Conservation (phyloP, 2,888 invertebrate genomes). For the Oscheius sp. region DNA sequence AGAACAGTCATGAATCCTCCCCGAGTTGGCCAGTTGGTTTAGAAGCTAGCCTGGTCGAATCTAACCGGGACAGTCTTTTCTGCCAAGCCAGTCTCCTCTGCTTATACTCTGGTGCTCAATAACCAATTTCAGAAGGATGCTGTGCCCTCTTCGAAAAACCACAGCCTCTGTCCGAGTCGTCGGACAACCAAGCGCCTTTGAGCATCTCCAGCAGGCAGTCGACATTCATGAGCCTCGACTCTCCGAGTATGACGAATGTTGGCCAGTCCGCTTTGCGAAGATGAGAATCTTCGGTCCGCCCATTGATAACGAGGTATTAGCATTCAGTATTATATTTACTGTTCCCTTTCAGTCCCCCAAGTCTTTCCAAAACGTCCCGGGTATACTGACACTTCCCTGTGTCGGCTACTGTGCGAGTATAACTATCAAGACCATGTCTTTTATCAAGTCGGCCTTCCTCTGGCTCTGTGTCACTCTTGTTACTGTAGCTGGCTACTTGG, state of each 20-base stretch:
- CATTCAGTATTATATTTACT: not conserved
- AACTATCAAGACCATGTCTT: conserved; percentile 1
- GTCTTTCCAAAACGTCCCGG: conserved; percentile 27
- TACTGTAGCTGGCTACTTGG: conserved; percentile 52
- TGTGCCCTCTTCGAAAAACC: conserved; percentile 51
- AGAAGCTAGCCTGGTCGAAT: too few relatives aligned
- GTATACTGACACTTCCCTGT: conserved; percentile 22
- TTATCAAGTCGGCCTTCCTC: conserved; percentile 10
- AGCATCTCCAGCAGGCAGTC: conserved; percentile 55
- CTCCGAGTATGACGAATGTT: conserved; percentile 70
- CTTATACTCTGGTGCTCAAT: not conserved
- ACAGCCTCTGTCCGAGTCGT: conserved; percentile 47
- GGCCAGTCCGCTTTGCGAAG: conserved; percentile 69
- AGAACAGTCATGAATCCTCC: too few relatives aligned
- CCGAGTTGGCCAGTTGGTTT: too few relatives aligned
- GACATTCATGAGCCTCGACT: conserved; percentile 63
- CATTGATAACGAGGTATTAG: conserved; percentile 10
- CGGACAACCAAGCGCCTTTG: conserved; percentile 54
- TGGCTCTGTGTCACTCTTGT: conserved; percentile 48
- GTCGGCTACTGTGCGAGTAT: conserved; percentile 26
- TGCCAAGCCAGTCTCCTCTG: not conserved
- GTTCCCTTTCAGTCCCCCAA: not conserved
- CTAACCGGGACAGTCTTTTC: not conserved
- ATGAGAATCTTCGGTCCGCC: conserved; percentile 44
- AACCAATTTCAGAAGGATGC: conserved; percentile 55